These are phyloP conservation scores for Parauchenoglanis ngamensis DNA, from an alignment of 2,797 vertebrate genomes.

Conservation along the genomic window DNA sequence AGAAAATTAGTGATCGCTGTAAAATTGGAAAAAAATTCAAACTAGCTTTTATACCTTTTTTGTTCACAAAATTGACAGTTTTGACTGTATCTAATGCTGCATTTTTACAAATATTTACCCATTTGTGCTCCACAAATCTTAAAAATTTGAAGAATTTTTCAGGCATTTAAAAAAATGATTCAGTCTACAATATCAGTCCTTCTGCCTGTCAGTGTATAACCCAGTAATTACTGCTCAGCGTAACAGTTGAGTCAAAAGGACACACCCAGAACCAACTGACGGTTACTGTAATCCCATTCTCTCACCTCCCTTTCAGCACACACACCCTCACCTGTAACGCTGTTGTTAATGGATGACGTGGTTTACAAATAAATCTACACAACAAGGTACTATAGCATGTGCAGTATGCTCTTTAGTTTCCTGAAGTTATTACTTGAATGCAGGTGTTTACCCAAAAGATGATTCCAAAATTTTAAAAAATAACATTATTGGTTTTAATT, in stretches of 20 bases:
- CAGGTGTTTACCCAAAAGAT: neutral
- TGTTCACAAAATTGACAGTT: neutral
- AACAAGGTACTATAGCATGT: neutral
- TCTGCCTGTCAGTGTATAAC: conserved; percentile 63
- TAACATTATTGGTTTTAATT: neutral
- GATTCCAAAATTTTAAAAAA: neutral
- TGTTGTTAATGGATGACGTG: conserved; percentile 25
- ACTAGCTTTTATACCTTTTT: neutral
- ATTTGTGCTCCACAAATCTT: too few species aligned
- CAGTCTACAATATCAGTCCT: conserved; percentile 16
- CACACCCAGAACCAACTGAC: conserved; percentile 68
- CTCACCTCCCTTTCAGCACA: conserved; percentile 49
- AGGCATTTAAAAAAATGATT: neutral
- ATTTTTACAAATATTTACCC: neutral
- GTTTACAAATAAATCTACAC: neutral
- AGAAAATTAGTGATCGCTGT: neutral
- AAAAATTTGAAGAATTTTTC: neutral
- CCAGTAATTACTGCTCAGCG: conserved; percentile 70
- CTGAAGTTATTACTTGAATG: neutral
- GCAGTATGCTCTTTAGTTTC: neutral
- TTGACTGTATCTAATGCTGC: neutral
- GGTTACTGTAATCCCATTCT: conserved; percentile 72
- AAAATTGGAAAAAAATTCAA: neutral
- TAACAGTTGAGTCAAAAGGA: conserved; percentile 64
- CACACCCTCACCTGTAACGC: conserved; percentile 29